phyloP scores from a whole-genome alignment of 2,113 vertebrate genomes.

The Recurvirostra avosetta region DNA sequence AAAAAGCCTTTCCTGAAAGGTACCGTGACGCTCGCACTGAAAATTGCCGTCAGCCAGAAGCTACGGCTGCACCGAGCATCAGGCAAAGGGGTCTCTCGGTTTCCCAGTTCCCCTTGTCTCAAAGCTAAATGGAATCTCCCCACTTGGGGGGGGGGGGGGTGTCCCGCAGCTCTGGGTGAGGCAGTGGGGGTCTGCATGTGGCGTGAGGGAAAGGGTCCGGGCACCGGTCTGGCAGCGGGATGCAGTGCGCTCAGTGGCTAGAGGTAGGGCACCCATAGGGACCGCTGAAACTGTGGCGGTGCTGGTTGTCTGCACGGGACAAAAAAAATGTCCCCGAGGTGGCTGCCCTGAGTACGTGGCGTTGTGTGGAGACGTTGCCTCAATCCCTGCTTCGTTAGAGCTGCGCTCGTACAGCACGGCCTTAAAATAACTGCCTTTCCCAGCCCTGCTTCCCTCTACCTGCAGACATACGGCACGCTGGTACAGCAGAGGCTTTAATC shows the following conservation, averaged over 20 bases:
- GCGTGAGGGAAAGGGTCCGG: background rate
- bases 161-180: background rate
- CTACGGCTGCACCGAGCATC: background rate
- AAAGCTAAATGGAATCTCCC: background rate
- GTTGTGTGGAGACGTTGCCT: background rate
- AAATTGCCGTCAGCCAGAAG: background rate
- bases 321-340: background rate
- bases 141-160: background rate
- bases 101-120: background rate
- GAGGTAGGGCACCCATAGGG: background rate
- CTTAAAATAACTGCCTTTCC: background rate
- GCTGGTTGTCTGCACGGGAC: background rate
- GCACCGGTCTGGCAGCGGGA: background rate
- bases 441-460: background rate
- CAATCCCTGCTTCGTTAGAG: fast-evolving
- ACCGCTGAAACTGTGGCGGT: background rate
- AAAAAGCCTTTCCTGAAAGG: background rate
- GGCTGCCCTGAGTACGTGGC: background rate
- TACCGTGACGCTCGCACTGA: background rate
- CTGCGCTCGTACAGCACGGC: background rate
- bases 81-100: background rate
- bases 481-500: background rate
- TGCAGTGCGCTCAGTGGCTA: fast-evolving
- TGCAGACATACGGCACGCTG: fast-evolving
- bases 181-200: background rate